Evolutionary conservation across 2,797 vertebrate genomes (phyloP), one percentile per base, ranked within the genome.

Genomic region (Microctenopoma stevenorrisi): DNA sequence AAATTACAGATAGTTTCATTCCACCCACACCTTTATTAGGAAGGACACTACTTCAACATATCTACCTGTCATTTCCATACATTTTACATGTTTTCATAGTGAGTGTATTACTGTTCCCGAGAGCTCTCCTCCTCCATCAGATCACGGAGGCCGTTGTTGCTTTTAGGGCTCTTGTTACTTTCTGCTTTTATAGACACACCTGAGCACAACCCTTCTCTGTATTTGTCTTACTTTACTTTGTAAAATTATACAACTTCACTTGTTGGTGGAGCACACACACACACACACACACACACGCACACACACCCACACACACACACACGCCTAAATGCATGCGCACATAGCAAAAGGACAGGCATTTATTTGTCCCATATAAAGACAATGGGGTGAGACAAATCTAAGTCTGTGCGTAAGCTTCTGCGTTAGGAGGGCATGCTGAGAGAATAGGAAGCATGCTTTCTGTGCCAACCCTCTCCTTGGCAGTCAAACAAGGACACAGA

Each of bases 401-500:
- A 65, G 64, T 47, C 16, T 54, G 42, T 49, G 37, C 15, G 28
- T 72, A 26, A 38, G 76, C 53, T 66, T 78, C 42, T 79, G 74
- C 46, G 9, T 79, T 81, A 76, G 74, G 66, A 78, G 81, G 78
- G 64, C 78, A 82, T 74, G 74, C 74, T 88, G 84, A 76, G 87
- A 87, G 84, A 86, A 89, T 79, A 84, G 86, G 84, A 86, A 88
- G 85, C 48, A 2, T 72, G 76, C 68, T 80, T 81, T 85, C 68
- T 76, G 58, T 88, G 87, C 87, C 84, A 92, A 76, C 64, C 75
- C 60, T 82, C 69, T 83, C 64, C 57, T 83, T 90, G 85, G 86
- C 87, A 88, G 69, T 70, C 72, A 79, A 81, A 87, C 85, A 89
- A 84, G 80, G 79, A 84, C 77, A 49, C 59, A 62, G 42, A 76